These are phyloP conservation scores for Melikaiella ostensackeni DNA, from an alignment of 2,888 invertebrate species.

Conservation along the genomic window DNA sequence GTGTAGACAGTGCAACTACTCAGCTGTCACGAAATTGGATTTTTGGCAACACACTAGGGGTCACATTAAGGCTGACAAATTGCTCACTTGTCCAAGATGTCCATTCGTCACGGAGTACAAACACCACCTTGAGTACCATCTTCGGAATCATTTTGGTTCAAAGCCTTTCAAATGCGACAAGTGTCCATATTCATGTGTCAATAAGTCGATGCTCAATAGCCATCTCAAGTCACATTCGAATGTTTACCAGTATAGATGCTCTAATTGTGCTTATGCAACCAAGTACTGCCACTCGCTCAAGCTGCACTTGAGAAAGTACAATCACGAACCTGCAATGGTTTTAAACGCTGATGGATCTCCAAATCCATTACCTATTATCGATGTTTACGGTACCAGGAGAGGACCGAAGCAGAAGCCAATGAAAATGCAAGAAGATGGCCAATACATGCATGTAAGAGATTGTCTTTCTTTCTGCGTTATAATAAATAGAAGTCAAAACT, in stretches of 20 bases:
- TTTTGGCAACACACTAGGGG: slow-evolving; percentile 95
- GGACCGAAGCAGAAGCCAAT: slow-evolving; percentile 85
- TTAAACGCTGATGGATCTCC: slow-evolving; percentile 93
- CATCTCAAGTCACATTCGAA: slow-evolving; percentile 97
- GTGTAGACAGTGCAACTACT: slow-evolving; percentile 94
- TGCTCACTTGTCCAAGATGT: slow-evolving; percentile 93
- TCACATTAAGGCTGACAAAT: slow-evolving; percentile 96
- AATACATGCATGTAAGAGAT: slow-evolving; percentile 15
- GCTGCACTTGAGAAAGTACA: slow-evolving; percentile 94
- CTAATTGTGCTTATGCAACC: slow-evolving; percentile 96
- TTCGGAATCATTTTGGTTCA: slow-evolving; percentile 94
- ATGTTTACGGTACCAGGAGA: slow-evolving; percentile 92
- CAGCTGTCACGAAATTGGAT: slow-evolving; percentile 91
- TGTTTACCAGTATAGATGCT: slow-evolving; percentile 94
- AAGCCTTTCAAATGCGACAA: slow-evolving; percentile 97
- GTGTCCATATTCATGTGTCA: slow-evolving; percentile 95
- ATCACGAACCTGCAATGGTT: slow-evolving; percentile 94
- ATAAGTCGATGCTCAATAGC: slow-evolving; percentile 99
- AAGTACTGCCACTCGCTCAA: slow-evolving; percentile 99
- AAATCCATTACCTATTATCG: slow-evolving; percentile 92
- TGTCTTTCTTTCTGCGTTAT: background rate
- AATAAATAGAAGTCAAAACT: too few relatives aligned
- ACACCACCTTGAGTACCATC: slow-evolving; percentile 98
- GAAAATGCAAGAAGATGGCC: slow-evolving; percentile 6
- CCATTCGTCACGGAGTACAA: slow-evolving; percentile 99